phyloP scores from a whole-genome alignment of 30 jellyfish, hydroid and myxozoan species.

The Cassiopea andromeda region DNA sequence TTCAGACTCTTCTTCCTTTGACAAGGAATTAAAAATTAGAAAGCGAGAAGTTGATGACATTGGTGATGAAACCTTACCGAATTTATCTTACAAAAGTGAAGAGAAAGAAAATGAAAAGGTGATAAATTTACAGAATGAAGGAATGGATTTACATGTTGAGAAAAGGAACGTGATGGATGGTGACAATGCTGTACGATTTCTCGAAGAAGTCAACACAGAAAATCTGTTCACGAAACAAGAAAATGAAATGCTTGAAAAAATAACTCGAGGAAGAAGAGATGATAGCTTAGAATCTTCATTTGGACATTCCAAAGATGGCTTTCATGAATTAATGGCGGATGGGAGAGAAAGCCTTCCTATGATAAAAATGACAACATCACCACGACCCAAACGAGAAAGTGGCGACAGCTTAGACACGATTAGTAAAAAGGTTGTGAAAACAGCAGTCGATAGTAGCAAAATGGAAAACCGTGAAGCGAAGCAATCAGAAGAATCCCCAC shows the following conservation, averaged over 20 bases:
- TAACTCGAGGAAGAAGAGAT: conserved; percentile 49
- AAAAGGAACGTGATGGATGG: conserved; percentile 57
- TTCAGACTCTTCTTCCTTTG: not conserved
- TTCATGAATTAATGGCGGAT: not conserved
- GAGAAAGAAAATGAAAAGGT: conserved; percentile 6
- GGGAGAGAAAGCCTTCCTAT: not conserved
- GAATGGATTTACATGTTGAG: not conserved
- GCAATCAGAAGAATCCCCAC: conserved; percentile 8
- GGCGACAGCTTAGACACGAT: not conserved
- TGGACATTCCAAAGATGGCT: not conserved
- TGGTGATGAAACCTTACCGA: conserved; percentile 67
- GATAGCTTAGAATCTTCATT: not conserved
- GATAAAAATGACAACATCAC: conserved; percentile 7
- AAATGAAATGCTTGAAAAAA: conserved; percentile 51
- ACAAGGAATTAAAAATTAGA: conserved; percentile 31
- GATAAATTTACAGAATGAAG: conserved; percentile 20
- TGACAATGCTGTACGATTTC: conserved; percentile 57
- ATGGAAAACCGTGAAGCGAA: not conserved
- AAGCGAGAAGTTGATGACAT: conserved; percentile 50
- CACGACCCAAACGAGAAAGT: conserved; percentile 33
- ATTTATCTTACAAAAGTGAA: conserved; percentile 17
- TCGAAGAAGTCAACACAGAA: conserved; percentile 49
- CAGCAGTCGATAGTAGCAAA: not conserved
- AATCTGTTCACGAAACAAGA: conserved; percentile 34
- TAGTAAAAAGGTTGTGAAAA: not conserved